Evolutionary conservation across 2,113 vertebrate species (phyloP).

Genomic region (Carlito syrichta): DNA sequence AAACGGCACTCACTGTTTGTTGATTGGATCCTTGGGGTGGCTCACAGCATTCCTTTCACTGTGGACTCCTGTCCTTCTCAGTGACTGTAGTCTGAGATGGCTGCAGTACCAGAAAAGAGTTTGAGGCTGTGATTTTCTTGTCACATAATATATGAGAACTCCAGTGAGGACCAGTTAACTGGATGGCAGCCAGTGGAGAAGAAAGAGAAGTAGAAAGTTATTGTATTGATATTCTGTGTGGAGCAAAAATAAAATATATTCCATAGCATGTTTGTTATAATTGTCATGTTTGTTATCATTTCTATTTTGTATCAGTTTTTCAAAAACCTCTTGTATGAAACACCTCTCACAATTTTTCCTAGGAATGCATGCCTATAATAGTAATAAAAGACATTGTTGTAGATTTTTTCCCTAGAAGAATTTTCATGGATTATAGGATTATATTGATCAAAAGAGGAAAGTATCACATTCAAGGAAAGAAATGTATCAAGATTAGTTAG

Average conservation of each 20-base stretch:
- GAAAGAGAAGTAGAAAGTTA: constrained; percentile 38
- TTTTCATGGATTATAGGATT: background rate
- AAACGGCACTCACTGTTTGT: no score
- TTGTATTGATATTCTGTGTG: background rate
- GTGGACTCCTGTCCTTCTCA: no score
- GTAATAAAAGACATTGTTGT: background rate
- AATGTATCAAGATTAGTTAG: background rate
- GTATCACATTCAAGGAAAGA: background rate
- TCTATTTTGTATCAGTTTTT: background rate
- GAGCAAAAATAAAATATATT: constrained; percentile 19
- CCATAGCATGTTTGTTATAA: background rate
- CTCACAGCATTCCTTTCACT: no score
- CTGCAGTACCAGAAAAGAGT: no score
- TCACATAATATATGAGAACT: no score
- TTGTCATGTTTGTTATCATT: background rate
- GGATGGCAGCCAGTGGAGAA: no score
- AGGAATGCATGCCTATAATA: background rate
- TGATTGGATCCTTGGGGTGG: no score
- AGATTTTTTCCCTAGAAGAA: background rate
- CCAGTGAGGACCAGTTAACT: no score
- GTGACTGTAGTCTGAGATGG: no score
- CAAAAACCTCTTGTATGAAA: background rate
- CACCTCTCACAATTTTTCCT: background rate
- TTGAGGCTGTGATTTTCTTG: no score
- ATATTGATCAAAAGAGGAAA: background rate